Evolutionary conservation across 2,113 vertebrate genomes (phyloP).

Genomic region (Gopherus flavomarginatus): DNA sequence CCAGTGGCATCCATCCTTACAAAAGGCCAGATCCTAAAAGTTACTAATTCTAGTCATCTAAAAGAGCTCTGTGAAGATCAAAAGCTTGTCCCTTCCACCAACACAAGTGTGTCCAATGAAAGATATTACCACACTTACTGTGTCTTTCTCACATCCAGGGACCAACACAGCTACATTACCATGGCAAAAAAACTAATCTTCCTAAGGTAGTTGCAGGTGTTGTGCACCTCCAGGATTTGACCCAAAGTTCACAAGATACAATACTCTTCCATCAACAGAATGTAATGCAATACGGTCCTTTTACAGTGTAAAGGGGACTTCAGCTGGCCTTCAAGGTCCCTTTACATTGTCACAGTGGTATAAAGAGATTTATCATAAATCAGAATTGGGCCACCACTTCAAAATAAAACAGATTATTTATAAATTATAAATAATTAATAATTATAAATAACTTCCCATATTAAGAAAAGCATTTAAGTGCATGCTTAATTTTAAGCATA

Average conservation of each 20-base stretch:
- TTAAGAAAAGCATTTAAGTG: accelerated
- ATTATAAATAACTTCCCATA: not conserved
- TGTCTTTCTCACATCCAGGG: not conserved
- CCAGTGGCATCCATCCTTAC: not conserved
- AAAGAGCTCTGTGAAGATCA: not conserved
- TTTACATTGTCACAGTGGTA: not conserved
- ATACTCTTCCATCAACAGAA: not conserved
- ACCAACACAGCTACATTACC: not conserved
- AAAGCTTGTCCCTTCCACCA: not conserved
- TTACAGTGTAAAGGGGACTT: not conserved
- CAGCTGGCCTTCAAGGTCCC: not conserved
- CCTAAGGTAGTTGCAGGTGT: not conserved
- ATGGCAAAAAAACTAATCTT: not conserved
- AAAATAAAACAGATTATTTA: not conserved
- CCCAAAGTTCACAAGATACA: not conserved
- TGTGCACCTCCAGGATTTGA: accelerated
- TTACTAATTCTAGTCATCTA: not conserved
- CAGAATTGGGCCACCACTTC: not conserved
- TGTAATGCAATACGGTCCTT: not conserved
- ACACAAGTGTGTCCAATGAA: not conserved
- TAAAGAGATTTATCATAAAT: not conserved
- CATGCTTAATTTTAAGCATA: not conserved
- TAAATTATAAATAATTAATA: not conserved
- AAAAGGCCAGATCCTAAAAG: not conserved
- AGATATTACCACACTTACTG: not conserved